These are phyloP conservation scores for Drosophila setifemur DNA, from an alignment of 1,140 invertebrate genomes.

Conservation along the genomic window DNA sequence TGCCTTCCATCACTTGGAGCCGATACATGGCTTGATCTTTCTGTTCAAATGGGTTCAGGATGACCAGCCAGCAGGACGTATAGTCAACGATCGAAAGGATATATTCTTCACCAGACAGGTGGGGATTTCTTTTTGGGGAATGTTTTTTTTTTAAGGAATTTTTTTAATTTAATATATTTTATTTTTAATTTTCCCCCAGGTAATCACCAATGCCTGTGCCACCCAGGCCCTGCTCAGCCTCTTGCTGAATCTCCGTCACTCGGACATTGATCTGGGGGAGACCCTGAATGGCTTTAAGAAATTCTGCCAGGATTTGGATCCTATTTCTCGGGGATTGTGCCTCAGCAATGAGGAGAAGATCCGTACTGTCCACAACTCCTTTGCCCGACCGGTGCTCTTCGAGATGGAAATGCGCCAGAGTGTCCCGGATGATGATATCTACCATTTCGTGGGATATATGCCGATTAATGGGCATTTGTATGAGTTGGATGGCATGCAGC, in stretches of 20 bases:
- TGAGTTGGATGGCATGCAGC: conserved; percentile 97
- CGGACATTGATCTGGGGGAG: conserved; percentile 92
- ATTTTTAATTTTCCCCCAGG: conserved; percentile 99
- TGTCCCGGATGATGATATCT: conserved; percentile 95
- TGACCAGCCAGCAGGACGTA: conserved; percentile 91
- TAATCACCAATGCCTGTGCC: conserved; percentile 99
- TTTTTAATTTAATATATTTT: neutral
- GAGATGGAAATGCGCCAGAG: conserved; percentile 92
- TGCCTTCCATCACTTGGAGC: conserved; percentile 95
- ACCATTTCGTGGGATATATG: conserved; percentile 98
- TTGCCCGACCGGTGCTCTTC: conserved; percentile 96
- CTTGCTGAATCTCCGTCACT: conserved; percentile 94
- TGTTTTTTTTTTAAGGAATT: neutral
- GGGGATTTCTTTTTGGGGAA: neutral
- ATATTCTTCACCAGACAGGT: conserved; percentile 99
- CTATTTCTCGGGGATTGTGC: conserved; percentile 95
- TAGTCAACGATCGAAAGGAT: conserved; percentile 89
- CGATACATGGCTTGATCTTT: conserved; percentile 99
- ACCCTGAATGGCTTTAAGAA: conserved; percentile 95
- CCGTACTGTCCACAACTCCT: conserved; percentile 97
- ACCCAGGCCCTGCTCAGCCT: conserved; percentile 99
- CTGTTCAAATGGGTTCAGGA: conserved; percentile 98
- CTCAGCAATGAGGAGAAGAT: conserved; percentile 98
- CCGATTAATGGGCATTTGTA: conserved; percentile 97
- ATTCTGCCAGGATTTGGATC: conserved; percentile 96